Evolutionary conservation across 2,888 invertebrate species (phyloP).

Genomic region (Stictocephala bisonia): DNA sequence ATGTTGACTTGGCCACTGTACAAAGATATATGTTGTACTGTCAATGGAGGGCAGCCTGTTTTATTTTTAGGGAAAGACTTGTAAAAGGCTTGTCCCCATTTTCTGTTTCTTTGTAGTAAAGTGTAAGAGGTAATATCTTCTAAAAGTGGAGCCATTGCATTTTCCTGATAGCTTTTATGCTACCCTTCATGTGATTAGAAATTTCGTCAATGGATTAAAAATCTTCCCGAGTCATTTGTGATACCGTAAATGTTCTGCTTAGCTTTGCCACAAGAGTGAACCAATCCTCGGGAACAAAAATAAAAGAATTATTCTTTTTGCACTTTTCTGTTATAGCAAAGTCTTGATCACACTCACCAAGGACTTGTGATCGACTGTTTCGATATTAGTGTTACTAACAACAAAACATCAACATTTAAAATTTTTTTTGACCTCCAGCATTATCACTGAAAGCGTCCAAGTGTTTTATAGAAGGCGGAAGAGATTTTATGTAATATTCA

Average conservation of each 20-base stretch:
- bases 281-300: background rate
- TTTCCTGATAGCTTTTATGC: background rate
- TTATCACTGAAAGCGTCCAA: background rate
- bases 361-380: background rate
- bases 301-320: background rate
- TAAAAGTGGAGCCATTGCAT: constrained; percentile 22
- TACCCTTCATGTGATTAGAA: background rate
- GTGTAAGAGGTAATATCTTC: background rate
- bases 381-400: background rate
- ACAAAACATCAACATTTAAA: background rate
- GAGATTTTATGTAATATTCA: background rate
- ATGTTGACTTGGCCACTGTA: background rate
- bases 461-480: background rate
- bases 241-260: background rate
- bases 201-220: constrained; percentile 17
- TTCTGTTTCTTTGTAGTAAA: background rate
- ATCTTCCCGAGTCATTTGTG: background rate
- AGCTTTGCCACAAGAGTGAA: background rate
- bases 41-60: background rate
- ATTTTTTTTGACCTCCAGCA: constrained; percentile 1
- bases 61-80: background rate
- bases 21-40: background rate
- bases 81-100: background rate
- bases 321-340: background rate
- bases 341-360: constrained; percentile 5